Percentiles rank a stretch among this genome's conserved stretches.
phyloP scores from a whole-genome alignment of 1,140 invertebrate genomes.

The Copidosoma floridanum region DNA sequence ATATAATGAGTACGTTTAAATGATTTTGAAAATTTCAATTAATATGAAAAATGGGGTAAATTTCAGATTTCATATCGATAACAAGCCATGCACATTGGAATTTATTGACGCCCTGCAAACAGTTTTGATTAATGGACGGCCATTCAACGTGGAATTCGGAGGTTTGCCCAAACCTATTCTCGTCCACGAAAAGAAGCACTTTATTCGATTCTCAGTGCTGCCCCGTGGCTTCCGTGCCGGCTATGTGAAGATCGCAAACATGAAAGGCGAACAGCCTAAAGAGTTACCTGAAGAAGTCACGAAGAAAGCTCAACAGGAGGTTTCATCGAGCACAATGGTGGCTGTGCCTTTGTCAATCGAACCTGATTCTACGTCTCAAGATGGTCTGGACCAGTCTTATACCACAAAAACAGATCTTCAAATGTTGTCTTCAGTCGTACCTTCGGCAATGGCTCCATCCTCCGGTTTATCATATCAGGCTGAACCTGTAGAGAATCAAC shows the following conservation, averaged over 20 bases:
- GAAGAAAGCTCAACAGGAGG: background rate
- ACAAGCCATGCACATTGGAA: slow-evolving; percentile 71
- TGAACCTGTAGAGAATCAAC: slow-evolving; percentile 43
- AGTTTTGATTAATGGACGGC: slow-evolving; percentile 79
- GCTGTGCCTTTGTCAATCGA: slow-evolving; percentile 31
- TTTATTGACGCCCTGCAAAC: slow-evolving; percentile 76
- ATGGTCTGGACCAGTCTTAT: slow-evolving; percentile 41
- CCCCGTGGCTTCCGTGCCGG: slow-evolving; percentile 73
- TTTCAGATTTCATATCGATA: slow-evolving; percentile 68
- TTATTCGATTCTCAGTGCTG: slow-evolving; percentile 77
- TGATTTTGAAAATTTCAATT: slow-evolving; percentile 5
- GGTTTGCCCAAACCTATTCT: slow-evolving; percentile 86
- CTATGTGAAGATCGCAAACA: slow-evolving; percentile 66
- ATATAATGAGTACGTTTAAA: slow-evolving; percentile 12
- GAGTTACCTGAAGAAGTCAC: slow-evolving; percentile 34
- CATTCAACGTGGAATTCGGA: slow-evolving; percentile 85
- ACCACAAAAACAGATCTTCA: slow-evolving; percentile 55
- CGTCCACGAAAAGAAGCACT: slow-evolving; percentile 77
- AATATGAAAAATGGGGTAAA: slow-evolving; percentile 11
- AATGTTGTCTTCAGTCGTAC: slow-evolving; percentile 65
- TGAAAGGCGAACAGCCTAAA: slow-evolving; percentile 59
- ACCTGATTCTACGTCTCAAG: slow-evolving; percentile 47
- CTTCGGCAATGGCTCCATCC: slow-evolving; percentile 61
- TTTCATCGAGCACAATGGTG: background rate
- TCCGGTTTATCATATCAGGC: slow-evolving; percentile 60